A percentile compares a stretch with the other conserved stretches of the same genome.
Evolutionary conservation across 2,797 vertebrate species (phyloP).

Genomic region (Enteromius anoplus): DNA sequence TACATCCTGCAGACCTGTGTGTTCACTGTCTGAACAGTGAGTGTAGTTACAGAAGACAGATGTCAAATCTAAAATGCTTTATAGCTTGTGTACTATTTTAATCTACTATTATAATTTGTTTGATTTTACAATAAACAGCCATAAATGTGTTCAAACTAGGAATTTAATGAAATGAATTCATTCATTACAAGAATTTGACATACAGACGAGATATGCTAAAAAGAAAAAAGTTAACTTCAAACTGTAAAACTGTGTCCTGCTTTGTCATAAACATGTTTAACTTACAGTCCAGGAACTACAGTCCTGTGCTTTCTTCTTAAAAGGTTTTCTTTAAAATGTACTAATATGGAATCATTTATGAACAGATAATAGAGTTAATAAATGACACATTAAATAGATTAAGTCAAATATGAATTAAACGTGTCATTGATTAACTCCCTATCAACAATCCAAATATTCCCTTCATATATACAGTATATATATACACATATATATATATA

Average conservation of each 20-base stretch:
- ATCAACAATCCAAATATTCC: neutral
- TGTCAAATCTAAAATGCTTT: neutral
- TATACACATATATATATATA: too few species aligned
- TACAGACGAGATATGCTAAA: neutral
- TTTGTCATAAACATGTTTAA: neutral
- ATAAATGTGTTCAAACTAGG: neutral
- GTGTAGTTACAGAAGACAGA: neutral
- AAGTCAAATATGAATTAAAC: neutral
- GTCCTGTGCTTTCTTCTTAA: neutral
- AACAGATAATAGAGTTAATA: neutral
- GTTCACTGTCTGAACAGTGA: neutral
- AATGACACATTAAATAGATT: neutral
- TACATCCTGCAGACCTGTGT: neutral
- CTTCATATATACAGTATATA: neutral
- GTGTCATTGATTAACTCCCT: neutral
- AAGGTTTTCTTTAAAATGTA: neutral
- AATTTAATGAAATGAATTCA: neutral
- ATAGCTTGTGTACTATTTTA: neutral
- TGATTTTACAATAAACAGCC: neutral
- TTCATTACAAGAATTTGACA: neutral
- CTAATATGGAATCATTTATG: neutral
- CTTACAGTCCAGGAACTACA: neutral
- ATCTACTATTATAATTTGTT: neutral
- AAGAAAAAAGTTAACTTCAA: neutral
- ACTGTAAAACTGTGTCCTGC: neutral